Evolutionary conservation across 92 coral and sea anemone species (phyloP), one percentile per base, ranked within the genome.

Genomic region (Porites evermanni): DNA sequence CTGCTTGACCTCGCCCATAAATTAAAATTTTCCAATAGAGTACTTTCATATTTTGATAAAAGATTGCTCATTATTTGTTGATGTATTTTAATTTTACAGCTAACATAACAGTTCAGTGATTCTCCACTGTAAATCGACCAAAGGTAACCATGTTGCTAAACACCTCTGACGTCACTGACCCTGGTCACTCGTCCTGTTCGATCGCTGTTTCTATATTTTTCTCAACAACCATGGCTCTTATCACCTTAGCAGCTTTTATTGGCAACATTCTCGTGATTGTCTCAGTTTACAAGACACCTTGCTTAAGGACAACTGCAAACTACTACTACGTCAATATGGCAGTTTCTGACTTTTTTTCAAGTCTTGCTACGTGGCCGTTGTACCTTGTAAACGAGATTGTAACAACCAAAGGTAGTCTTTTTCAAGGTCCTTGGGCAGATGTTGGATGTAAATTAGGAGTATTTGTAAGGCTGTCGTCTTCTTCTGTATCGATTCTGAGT

Each of bases 381-480:
- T 69, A 69, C 17, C 47, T 38, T 14, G 26, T 47, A 10, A 13
- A 69, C 74, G 67, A 63, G 67, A 63, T 63, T 16, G n/a, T 14
- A 63, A 63, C 67, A 4, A 20, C 13, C 51, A 24, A 12, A 7
- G 74, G 74, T 10, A 69, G 50, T 47, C 44, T 69, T 5, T 10
- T 69, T 9, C 74, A 69, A 38, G 74, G 74, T 24, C 51, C 74
- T 12, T 47, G 23, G 74, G 74, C 74, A 8, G 26, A 9, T 38
- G 51, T 69, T 69, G 74, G 74, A 23, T 69, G 74, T 18, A 69
- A 69, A 69, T 2, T 69, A 47, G 74, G 74, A n/a, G 32, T 67
- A 16, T 67, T n/a, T 24, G 32, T 67, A 21, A 67, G 71, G 32
- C 21, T 67, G 6, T n/a, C 11, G 12, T 67, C 71, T 24, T 8